A percentile compares a stretch with the other conserved stretches of the same genome.
Evolutionary conservation across 1,140 invertebrate genomes (phyloP).

Genomic region (Aphelinus certus): DNA sequence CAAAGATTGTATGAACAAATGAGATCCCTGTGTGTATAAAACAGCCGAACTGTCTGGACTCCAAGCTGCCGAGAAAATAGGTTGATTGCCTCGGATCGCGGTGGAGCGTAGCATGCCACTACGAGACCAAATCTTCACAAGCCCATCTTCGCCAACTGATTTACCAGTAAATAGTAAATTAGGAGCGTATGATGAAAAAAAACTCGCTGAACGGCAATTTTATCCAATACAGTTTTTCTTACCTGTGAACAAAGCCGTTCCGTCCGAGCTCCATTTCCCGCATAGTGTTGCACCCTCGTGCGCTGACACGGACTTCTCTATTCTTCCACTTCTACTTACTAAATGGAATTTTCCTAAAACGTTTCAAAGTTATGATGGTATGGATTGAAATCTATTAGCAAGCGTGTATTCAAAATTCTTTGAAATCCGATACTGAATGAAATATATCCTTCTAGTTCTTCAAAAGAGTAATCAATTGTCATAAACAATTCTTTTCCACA

Average conservation of each 20-base stretch:
- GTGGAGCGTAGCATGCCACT: conserved; percentile 94
- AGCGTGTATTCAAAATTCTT: no score
- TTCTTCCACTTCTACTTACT: conserved; percentile 85
- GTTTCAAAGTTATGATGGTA: neutral
- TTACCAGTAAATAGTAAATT: neutral
- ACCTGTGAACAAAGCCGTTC: conserved; percentile 89
- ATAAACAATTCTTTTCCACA: no score
- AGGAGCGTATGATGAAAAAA: no score
- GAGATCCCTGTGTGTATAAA: conserved; percentile 84
- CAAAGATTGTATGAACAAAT: conserved; percentile 89
- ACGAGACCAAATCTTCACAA: conserved; percentile 95
- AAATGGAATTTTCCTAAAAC: conserved; percentile 85
- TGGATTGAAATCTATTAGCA: no score
- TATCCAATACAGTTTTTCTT: conserved; percentile 23
- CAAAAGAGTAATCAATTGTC: no score
- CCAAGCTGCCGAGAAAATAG: conserved; percentile 88
- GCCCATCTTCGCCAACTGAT: conserved; percentile 93
- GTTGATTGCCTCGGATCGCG: conserved; percentile 80
- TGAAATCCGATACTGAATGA: no score
- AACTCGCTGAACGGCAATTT: no score
- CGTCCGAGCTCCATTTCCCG: conserved; percentile 92
- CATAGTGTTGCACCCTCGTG: conserved; percentile 91
- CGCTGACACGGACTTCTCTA: conserved; percentile 92
- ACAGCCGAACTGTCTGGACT: conserved; percentile 85
- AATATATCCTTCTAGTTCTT: no score